These are phyloP conservation scores for Bombus waltoni DNA, from an alignment of 1,140 invertebrate species.

Conservation along the genomic window DNA sequence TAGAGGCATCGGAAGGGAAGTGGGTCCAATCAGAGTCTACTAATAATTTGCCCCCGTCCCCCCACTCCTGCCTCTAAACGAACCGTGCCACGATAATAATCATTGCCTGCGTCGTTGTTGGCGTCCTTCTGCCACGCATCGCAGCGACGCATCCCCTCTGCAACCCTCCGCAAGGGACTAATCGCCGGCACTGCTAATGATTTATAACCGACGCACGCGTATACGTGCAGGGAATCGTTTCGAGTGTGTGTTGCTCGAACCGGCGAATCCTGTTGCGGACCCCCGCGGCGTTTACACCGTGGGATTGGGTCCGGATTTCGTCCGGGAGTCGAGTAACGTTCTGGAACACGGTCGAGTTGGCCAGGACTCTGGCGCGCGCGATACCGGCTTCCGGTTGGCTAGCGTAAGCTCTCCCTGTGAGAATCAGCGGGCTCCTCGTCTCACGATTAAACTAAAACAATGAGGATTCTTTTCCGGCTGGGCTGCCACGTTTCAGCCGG, in stretches of 20 bases:
- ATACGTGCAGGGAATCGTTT: conserved; percentile 58
- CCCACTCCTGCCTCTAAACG: conserved; percentile 19
- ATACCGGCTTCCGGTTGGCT: conserved; percentile 63
- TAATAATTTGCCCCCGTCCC: conserved; percentile 78
- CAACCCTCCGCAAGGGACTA: conserved; percentile 76
- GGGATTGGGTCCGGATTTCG: conserved; percentile 73
- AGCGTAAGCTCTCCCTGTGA: conserved; percentile 70
- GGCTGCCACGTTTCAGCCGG: conserved; percentile 1
- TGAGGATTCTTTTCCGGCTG: conserved; percentile 31
- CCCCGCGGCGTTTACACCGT: conserved; percentile 80
- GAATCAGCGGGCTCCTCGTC: conserved; percentile 61
- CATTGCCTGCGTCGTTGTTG: conserved; percentile 66
- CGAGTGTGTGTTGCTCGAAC: conserved; percentile 43
- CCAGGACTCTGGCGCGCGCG: conserved; percentile 48
- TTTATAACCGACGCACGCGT: conserved; percentile 77
- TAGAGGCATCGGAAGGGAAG: conserved; percentile 71
- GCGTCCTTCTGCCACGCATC: conserved; percentile 54
- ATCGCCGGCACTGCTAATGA: conserved; percentile 80
- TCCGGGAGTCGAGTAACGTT: conserved; percentile 55
- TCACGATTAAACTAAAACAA: conserved; percentile 63
- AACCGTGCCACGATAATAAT: conserved; percentile 74
- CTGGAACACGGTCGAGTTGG: conserved; percentile 68
- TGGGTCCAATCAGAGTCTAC: conserved; percentile 77
- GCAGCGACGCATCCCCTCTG: conserved; percentile 47
- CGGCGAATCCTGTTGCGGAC: conserved; percentile 77